Percentiles rank a stretch among this genome's conserved stretches.
Conservation (phyloP, 2,888 invertebrate genomes). For the Himalopsyche japonica region DNA sequence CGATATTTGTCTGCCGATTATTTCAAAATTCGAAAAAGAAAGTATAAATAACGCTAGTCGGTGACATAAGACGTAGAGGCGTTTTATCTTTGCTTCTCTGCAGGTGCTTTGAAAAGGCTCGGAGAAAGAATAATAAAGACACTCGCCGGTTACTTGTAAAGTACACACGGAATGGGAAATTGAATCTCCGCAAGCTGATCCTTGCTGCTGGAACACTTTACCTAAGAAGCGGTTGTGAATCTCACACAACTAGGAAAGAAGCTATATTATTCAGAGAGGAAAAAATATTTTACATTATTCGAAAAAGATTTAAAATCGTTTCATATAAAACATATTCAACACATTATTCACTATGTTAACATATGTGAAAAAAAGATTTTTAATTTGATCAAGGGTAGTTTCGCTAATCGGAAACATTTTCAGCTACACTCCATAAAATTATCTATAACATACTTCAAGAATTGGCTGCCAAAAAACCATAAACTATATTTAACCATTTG, state of each 20-base stretch:
- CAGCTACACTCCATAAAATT: too few species aligned
- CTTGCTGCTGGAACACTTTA: not conserved
- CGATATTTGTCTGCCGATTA: not conserved
- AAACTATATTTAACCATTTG: too few species aligned
- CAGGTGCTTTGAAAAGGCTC: not conserved
- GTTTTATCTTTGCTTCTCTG: not conserved
- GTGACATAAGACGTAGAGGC: not conserved
- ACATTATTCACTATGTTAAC: too few species aligned
- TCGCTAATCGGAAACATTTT: too few species aligned
- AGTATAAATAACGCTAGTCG: not conserved
- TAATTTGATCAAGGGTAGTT: too few species aligned
- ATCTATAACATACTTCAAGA: too few species aligned
- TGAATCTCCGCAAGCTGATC: not conserved
- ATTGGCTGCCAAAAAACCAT: too few species aligned
- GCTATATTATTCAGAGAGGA: not conserved
- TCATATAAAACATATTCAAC: too few species aligned
- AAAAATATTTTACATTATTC: too few species aligned
- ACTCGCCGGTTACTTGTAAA: not conserved
- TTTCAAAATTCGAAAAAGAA: not conserved
- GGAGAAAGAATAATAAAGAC: not conserved
- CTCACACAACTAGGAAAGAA: not conserved
- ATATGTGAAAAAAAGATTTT: too few species aligned
- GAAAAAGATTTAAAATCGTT: too few species aligned
- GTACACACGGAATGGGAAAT: not conserved
- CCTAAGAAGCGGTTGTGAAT: not conserved